Conservation (phyloP, 2,113 vertebrate species). For the Arizona elegans region DNA sequence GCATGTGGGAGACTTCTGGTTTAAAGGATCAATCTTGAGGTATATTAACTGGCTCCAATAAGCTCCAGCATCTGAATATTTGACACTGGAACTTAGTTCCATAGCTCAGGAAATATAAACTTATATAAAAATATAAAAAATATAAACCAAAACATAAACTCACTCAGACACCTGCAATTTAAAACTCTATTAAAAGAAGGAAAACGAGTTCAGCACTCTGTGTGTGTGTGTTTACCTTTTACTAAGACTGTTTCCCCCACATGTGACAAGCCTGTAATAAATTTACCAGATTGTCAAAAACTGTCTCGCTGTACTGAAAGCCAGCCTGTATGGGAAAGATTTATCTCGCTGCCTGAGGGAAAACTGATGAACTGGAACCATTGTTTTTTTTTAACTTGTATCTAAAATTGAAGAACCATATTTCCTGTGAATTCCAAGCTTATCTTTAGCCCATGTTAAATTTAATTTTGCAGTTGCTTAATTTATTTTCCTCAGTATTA, state of each 20-base stretch:
- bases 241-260: slow-evolving; percentile 24
- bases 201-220: slow-evolving; percentile 28
- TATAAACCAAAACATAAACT: slow-evolving; percentile 10
- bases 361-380: slow-evolving; percentile 36
- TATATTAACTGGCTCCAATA: not conserved
- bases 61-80: not conserved
- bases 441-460: slow-evolving; percentile 25
- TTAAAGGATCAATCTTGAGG: slow-evolving; percentile 24
- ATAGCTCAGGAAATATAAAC: not conserved
- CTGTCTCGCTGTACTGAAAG: not conserved
- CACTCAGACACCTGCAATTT: slow-evolving; percentile 39
- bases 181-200: slow-evolving; percentile 39
- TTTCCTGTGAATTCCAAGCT: slow-evolving; percentile 3
- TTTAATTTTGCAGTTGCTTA: not conserved
- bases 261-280: slow-evolving; percentile 38
- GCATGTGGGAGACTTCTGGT: not conserved
- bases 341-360: slow-evolving; percentile 34
- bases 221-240: not conserved
- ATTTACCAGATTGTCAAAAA: slow-evolving; percentile 40
- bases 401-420: slow-evolving; percentile 20
- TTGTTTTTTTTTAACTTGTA: not conserved
- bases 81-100: not conserved
- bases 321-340: slow-evolving; percentile 28
- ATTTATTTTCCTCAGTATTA: slow-evolving; percentile 2
- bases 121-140: too few species aligned